phyloP scores from a whole-genome alignment of 2,888 invertebrate genomes.

The Synergus gifuensis region DNA sequence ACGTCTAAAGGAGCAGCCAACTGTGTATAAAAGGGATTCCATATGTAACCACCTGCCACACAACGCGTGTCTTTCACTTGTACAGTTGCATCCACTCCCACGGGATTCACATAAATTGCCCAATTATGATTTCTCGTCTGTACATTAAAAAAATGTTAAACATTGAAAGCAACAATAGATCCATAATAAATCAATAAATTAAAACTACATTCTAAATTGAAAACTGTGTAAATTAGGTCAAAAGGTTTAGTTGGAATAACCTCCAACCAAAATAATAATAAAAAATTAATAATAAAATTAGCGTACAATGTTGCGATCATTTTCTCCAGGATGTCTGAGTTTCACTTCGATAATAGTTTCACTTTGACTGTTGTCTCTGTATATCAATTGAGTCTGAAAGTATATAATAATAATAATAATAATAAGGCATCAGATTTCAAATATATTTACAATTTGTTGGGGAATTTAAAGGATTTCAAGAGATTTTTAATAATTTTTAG shows the following conservation, averaged over 20 bases:
- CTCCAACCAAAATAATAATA: neutral
- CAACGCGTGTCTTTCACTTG: conserved; percentile 89
- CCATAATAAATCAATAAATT: too few relatives aligned
- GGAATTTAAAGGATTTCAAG: too few relatives aligned
- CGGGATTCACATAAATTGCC: conserved; percentile 94
- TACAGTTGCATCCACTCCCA: conserved; percentile 94
- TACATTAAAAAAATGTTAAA: neutral
- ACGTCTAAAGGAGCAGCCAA: conserved; percentile 93
- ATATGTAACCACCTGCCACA: conserved; percentile 93
- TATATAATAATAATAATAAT: conserved; percentile 40
- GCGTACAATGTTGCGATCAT: conserved; percentile 88
- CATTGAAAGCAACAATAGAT: too few relatives aligned
- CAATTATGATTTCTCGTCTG: conserved; percentile 92
- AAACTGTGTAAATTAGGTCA: too few relatives aligned
- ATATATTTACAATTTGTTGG: too few relatives aligned
- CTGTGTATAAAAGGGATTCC: conserved; percentile 95
- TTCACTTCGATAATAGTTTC: conserved; percentile 95
- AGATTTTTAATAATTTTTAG: too few relatives aligned
- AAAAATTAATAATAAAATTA: conserved; percentile 31
- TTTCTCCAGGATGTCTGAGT: conserved; percentile 90
- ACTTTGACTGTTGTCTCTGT: conserved; percentile 90
- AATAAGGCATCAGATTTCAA: too few relatives aligned
- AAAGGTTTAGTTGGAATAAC: too few relatives aligned
- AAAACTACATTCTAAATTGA: too few relatives aligned
- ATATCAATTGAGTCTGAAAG: conserved; percentile 89